These are phyloP conservation scores for Mohoua ochrocephala DNA, from an alignment of 2,113 vertebrate genomes.

Conservation along the genomic window DNA sequence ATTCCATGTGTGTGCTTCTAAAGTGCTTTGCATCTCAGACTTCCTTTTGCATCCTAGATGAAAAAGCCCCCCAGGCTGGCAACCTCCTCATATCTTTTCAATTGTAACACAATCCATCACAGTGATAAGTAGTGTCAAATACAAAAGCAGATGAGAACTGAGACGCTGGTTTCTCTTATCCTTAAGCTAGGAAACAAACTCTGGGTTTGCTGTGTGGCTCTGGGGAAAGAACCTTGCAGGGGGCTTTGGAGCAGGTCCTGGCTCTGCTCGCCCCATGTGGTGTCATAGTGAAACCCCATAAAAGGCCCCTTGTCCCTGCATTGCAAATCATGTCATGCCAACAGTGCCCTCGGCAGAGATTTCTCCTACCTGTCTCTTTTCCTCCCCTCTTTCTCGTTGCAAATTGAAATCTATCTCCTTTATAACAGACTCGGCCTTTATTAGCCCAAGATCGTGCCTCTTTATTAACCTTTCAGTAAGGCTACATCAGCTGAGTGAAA, in stretches of 20 bases:
- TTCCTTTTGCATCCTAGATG: neutral
- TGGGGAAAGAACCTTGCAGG: neutral
- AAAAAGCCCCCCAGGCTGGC: neutral
- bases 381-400: neutral
- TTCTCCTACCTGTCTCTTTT: neutral
- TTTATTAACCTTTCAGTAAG: slow-evolving; percentile 26
- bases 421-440: neutral
- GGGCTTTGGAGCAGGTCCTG: neutral
- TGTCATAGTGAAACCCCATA: neutral
- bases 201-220: neutral
- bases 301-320: neutral
- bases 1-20: neutral
- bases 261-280: neutral
- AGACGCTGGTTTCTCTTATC: neutral
- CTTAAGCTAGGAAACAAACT: neutral
- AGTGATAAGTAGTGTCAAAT: neutral
- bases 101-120: neutral
- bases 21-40: neutral
- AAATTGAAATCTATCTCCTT: neutral
- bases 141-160: neutral
- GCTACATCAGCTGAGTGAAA: neutral
- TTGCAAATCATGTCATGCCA: neutral
- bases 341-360: neutral
- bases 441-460: neutral
- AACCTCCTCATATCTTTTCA: neutral